phyloP scores from a whole-genome alignment of 2,113 vertebrate genomes.

The Stercorarius parasiticus region DNA sequence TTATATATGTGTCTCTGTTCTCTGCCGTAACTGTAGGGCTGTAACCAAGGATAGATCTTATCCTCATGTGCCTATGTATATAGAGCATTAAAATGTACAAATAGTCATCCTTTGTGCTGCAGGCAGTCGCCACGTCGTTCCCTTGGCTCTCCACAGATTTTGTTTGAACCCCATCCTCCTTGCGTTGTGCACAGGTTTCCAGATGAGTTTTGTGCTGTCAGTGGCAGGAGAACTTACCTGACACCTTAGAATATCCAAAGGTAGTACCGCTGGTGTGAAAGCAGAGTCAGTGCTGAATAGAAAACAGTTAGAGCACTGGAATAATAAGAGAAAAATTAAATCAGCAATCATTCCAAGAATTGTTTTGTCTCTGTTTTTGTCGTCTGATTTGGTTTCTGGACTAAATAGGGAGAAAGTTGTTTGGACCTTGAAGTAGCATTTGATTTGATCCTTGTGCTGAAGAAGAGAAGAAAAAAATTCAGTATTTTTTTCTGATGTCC shows the following conservation, averaged over 20 bases:
- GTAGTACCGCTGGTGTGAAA: neutral
- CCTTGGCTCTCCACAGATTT: neutral
- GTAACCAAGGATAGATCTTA: neutral
- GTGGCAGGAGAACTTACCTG: neutral
- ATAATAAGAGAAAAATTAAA: neutral
- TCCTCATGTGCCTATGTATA: neutral
- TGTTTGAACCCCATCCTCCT: neutral
- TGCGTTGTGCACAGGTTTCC: neutral
- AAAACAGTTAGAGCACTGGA: neutral
- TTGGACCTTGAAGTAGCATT: neutral
- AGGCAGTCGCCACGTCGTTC: neutral
- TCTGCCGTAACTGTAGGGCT: neutral
- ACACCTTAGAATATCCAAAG: neutral
- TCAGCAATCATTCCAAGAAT: neutral
- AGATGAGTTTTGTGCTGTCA: neutral
- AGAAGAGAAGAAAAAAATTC: neutral
- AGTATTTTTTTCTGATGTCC: neutral
- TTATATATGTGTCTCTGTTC: neutral
- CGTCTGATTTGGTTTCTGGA: neutral
- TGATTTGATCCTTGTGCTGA: neutral
- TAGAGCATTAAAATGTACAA: neutral
- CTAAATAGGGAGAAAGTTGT: neutral
- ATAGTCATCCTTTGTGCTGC: neutral
- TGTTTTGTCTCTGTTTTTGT: neutral
- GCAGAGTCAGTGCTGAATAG: neutral